A percentile compares a stretch with the other conserved stretches of the same genome.
Conservation (phyloP, 2,113 vertebrate genomes). For the Stercorarius parasiticus region DNA sequence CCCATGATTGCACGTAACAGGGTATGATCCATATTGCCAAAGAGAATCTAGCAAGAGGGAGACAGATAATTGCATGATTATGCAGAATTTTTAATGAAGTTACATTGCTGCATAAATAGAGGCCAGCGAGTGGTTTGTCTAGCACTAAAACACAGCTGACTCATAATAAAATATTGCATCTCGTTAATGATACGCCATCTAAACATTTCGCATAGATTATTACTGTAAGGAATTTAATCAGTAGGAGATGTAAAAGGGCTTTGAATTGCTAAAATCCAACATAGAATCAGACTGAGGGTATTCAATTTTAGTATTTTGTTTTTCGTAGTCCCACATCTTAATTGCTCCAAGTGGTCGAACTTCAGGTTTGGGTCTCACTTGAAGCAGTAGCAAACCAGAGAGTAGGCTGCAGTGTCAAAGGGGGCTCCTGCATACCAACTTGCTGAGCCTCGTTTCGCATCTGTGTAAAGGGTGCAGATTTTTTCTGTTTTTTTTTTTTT, state of each 20-base stretch:
- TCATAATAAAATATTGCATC: not conserved
- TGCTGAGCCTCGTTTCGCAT: fast-evolving
- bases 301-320: fast-evolving
- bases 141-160: not conserved
- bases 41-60: not conserved
- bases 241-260: fast-evolving
- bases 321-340: fast-evolving
- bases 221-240: not conserved
- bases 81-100: not conserved
- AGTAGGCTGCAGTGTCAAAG: fast-evolving
- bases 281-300: fast-evolving
- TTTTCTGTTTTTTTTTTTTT: not conserved
- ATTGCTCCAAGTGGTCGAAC: not conserved
- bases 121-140: not conserved
- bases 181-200: fast-evolving
- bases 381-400: not conserved
- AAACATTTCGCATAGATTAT: not conserved
- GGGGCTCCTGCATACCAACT: fast-evolving
- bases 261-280: fast-evolving
- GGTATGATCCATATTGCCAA: not conserved
- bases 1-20: fast-evolving
- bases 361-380: not conserved
- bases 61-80: not conserved
- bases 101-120: not conserved
- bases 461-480: fast-evolving